Conservation (phyloP, 2,113 vertebrate species). For the Sakesphorus luctuosus region DNA sequence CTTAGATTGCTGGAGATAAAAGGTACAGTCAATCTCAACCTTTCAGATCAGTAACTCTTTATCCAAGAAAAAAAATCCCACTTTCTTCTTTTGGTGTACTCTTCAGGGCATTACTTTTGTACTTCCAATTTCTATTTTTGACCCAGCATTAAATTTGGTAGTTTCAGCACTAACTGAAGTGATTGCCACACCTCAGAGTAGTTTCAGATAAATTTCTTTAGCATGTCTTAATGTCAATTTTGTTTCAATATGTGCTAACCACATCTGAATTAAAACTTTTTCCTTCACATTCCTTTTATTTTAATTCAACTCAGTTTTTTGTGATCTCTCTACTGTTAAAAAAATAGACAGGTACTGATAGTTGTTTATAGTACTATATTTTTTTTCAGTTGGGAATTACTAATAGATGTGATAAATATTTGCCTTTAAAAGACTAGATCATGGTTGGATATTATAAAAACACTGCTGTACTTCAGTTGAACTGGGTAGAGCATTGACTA, state of each 20-base stretch:
- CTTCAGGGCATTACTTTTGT: background rate
- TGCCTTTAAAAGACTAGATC: background rate
- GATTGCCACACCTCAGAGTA: background rate
- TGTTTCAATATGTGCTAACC: background rate
- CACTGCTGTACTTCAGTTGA: background rate
- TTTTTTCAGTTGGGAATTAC: background rate
- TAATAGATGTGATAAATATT: background rate
- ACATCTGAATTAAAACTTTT: background rate
- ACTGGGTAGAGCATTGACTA: background rate
- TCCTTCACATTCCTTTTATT: slow-evolving; percentile 24
- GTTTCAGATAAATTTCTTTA: background rate
- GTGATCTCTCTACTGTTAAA: background rate
- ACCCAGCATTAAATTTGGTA: background rate
- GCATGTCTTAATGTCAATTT: background rate
- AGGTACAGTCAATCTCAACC: background rate
- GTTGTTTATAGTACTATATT: background rate
- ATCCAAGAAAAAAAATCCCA: background rate
- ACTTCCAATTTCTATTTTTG: background rate
- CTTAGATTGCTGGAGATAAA: background rate
- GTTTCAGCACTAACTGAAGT: background rate
- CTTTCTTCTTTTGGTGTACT: background rate
- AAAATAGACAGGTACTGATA: background rate
- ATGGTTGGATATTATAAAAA: background rate
- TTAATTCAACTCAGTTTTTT: background rate
- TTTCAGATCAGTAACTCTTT: background rate